phyloP scores from a whole-genome alignment of 92 coral and sea anemone genomes.

The Parazoanthus darwini region DNA sequence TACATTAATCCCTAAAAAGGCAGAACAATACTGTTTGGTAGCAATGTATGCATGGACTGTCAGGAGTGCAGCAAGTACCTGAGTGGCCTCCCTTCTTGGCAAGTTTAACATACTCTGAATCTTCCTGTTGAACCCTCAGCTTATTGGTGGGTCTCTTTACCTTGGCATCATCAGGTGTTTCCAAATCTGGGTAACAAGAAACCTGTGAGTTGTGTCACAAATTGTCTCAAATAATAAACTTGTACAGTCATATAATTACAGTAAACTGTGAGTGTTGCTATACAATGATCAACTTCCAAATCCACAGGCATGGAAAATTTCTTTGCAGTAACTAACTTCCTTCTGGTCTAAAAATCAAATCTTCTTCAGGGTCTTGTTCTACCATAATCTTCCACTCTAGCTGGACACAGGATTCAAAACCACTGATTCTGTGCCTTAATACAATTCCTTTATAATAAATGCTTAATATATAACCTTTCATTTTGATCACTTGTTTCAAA shows the following conservation, averaged over 20 bases:
- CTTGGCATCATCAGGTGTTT: constrained; percentile 41
- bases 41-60: neutral
- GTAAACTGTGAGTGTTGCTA: neutral
- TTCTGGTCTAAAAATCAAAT: too few species aligned
- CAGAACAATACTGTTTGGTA: neutral
- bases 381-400: too few species aligned
- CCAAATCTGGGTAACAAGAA: constrained; percentile 5
- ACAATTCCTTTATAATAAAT: too few species aligned
- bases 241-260: too few species aligned
- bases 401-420: too few species aligned
- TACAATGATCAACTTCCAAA: neutral
- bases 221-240: too few species aligned
- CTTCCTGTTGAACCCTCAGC: constrained; percentile 25
- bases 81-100: constrained; percentile 44
- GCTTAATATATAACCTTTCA: too few species aligned
- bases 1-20: neutral
- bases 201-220: neutral
- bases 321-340: too few species aligned
- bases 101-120: constrained; percentile 36
- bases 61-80: neutral
- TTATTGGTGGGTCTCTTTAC: constrained; percentile 31
- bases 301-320: neutral
- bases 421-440: too few species aligned
- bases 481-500: too few species aligned
- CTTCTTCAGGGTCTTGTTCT: too few species aligned